Percentiles rank a stretch among this genome's conserved stretches.
Evolutionary conservation across 2,888 invertebrate species (phyloP).

Genomic region (Bruchidius siliquastri): DNA sequence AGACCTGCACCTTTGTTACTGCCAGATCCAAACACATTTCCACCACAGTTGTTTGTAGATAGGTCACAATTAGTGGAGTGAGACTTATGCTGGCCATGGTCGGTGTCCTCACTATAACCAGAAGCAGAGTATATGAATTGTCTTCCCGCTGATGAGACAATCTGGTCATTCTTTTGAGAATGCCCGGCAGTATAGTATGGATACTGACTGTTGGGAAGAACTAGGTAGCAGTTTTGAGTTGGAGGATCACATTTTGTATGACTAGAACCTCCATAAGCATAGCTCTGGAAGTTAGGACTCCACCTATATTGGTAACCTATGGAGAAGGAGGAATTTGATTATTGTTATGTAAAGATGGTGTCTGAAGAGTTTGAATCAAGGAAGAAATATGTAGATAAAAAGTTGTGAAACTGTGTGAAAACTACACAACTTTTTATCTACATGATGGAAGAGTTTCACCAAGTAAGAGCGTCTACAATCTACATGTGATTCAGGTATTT

Average conservation of each 20-base stretch:
- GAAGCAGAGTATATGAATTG: background rate
- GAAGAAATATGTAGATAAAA: too few species aligned
- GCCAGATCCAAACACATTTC: background rate
- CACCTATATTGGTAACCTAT: background rate
- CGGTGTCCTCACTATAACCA: background rate
- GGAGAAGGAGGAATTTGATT: too few species aligned
- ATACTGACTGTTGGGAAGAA: background rate
- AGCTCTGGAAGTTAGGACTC: too few species aligned
- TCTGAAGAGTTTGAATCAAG: too few species aligned
- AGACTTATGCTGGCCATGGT: background rate
- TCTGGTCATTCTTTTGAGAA: background rate
- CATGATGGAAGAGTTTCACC: too few species aligned
- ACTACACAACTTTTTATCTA: too few species aligned
- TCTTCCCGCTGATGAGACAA: background rate
- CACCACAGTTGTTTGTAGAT: background rate
- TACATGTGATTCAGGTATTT: too few species aligned
- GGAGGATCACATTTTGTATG: background rate
- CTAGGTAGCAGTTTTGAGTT: constrained; percentile 4
- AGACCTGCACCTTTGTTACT: background rate
- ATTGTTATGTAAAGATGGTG: too few species aligned
- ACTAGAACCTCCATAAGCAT: background rate
- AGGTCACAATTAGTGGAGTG: background rate
- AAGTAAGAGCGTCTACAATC: too few species aligned
- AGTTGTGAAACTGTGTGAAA: too few species aligned
- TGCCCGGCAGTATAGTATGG: background rate